phyloP scores from a whole-genome alignment of 2,888 invertebrate species.

The Nasonovia ribisnigri region DNA sequence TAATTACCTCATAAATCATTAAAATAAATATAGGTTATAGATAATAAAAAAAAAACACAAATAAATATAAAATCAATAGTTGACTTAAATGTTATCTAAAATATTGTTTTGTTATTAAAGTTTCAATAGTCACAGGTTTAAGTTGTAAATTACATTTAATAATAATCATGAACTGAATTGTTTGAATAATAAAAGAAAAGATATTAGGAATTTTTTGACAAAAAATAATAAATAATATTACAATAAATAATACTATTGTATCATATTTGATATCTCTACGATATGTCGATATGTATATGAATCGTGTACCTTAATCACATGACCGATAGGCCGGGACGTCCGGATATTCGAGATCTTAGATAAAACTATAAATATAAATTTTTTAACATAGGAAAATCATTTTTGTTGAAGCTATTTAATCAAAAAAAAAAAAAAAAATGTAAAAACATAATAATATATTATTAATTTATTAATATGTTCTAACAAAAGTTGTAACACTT shows the following conservation, averaged over 20 bases:
- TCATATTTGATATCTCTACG: too few species aligned
- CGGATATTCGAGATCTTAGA: background rate
- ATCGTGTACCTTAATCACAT: background rate
- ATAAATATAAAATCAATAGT: background rate
- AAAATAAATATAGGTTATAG: background rate
- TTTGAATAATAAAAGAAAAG: background rate
- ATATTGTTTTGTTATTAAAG: background rate
- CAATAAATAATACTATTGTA: too few species aligned
- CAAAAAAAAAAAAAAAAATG: background rate
- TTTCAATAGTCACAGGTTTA: too few species aligned
- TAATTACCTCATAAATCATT: background rate
- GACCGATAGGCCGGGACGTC: background rate
- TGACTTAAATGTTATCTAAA: background rate
- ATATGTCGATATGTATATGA: background rate
- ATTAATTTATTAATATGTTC: background rate
- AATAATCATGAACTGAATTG: background rate
- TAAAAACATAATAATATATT: background rate
- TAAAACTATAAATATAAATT: constrained; percentile 1
- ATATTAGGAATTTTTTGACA: background rate
- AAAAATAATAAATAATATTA: background rate
- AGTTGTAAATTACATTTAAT: background rate
- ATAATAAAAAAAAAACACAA: background rate
- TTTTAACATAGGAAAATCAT: background rate
- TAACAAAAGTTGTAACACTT: too few species aligned
- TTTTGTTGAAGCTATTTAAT: background rate